Percentiles rank a stretch among this genome's conserved stretches.
Conservation (phyloP, 2,888 invertebrate species). For the Hydrotaea cyrtoneurina region DNA sequence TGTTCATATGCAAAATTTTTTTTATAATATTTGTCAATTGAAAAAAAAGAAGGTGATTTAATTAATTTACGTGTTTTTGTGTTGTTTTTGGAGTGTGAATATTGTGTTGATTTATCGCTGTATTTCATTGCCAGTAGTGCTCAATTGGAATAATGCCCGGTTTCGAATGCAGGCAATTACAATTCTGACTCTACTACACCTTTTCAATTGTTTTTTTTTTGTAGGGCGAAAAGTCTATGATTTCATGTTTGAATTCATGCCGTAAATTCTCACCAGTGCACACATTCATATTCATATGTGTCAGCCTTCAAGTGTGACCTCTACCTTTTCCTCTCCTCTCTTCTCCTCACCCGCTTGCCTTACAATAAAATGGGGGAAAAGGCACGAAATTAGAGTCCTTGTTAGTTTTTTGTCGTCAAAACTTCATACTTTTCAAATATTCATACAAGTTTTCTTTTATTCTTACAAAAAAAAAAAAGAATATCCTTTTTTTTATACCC, state of each 20-base stretch:
- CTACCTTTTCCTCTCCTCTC: slow-evolving; percentile 21
- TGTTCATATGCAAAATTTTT: too few species aligned
- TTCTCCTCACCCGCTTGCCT: neutral
- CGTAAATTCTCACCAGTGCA: neutral
- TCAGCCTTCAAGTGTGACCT: slow-evolving; percentile 20
- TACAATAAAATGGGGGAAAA: neutral
- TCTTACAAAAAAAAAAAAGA: neutral
- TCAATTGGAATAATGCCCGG: neutral
- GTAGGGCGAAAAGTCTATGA: neutral
- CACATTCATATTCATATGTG: neutral
- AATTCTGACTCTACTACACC: neutral
- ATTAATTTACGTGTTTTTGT: neutral
- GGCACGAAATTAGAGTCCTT: slow-evolving; percentile 29
- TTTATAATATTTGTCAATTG: neutral
- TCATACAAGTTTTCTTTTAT: slow-evolving; percentile 2
- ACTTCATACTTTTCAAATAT: slow-evolving; percentile 19
- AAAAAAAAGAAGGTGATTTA: neutral
- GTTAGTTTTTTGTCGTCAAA: slow-evolving; percentile 20
- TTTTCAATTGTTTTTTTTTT: too few species aligned
- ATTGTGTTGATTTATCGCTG: slow-evolving; percentile 8
- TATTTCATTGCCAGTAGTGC: slow-evolving; percentile 1
- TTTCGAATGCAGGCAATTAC: too few species aligned
- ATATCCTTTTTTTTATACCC: neutral
- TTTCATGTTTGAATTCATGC: neutral
- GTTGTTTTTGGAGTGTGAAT: neutral